phyloP scores from a whole-genome alignment of 2,113 vertebrate species.

The Canis aureus region DNA sequence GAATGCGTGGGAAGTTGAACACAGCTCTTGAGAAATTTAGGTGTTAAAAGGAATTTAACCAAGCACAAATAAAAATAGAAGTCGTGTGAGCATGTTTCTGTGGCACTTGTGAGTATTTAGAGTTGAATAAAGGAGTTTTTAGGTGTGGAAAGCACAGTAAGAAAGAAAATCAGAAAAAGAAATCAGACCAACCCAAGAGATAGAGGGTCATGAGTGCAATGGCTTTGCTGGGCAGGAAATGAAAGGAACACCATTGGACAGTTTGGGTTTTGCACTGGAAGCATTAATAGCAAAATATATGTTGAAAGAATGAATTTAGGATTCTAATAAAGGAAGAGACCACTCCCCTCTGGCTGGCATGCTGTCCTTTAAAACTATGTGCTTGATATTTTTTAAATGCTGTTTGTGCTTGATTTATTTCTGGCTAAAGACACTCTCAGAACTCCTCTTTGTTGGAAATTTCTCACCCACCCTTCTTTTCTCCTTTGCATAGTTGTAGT shows the following conservation, averaged over 20 bases:
- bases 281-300: not conserved
- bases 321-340: not conserved
- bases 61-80: slow-evolving; percentile 16
- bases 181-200: not conserved
- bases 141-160: not conserved
- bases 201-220: not conserved
- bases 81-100: not conserved
- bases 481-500: not conserved
- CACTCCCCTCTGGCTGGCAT: not conserved
- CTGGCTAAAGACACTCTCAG: not conserved
- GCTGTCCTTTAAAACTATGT: not conserved
- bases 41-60: not conserved
- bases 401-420: not conserved
- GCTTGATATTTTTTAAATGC: not conserved
- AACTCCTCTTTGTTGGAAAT: not conserved
- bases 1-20: not conserved
- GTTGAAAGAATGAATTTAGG: slow-evolving; percentile 23
- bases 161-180: not conserved
- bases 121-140: not conserved
- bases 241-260: not conserved
- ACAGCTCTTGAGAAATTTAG: not conserved
- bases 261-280: not conserved
- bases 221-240: not conserved
- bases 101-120: not conserved
- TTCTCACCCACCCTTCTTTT: not conserved